Evolutionary conservation across 2,113 vertebrate species (phyloP), one percentile per base, ranked within the genome.

Genomic region (Hassar affinis): DNA sequence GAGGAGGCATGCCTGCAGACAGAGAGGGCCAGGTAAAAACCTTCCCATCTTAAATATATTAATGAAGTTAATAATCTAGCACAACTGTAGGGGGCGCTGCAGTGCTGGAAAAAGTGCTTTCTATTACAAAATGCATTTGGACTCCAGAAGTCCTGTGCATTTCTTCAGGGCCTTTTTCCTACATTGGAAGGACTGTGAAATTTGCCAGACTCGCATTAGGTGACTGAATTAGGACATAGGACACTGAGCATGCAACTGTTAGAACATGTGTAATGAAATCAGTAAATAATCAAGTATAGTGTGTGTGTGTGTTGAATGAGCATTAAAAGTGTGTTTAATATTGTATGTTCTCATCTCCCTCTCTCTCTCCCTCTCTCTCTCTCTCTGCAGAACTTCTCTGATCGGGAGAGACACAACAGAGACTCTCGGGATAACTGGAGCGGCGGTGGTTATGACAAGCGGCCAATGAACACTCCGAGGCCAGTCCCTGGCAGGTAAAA

Each of bases 401-500:
- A 97, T n/a, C 92, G 94, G n/a, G 96, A 98, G 2, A 93, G 95
- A 47, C 96, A 97, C 4, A 90, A 94, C 18, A 94, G 97, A 78
- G 96, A 98, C 6, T 93, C 94, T 0, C 90, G 96, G 0, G 96
- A 97, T 0, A 89, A 92, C 15, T 98, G 97, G 97, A 88, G 91
- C 0, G 77, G 83, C 72, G 88, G 90, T 0, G 90, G 95, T 0
- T 96, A 95, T 0, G 96, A 98, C 88, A 96, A 97, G 85, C 96
- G 97, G 45, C 88, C 35, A 3, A 30, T 92, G 6, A 90, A 89
- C 69, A 75, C 78, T 2, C 27, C 85, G 5, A 91, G 94, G 91
- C 93, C 54, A 77, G 75, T 57, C 0, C 11, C 52, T 30, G 78
- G 82, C 45, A n/a, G 51, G 66, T 85, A 51, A 69, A 72, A 66